Evolutionary conservation across 2,797 vertebrate species (phyloP).

Genomic region (Xiphophorus birchmanni): DNA sequence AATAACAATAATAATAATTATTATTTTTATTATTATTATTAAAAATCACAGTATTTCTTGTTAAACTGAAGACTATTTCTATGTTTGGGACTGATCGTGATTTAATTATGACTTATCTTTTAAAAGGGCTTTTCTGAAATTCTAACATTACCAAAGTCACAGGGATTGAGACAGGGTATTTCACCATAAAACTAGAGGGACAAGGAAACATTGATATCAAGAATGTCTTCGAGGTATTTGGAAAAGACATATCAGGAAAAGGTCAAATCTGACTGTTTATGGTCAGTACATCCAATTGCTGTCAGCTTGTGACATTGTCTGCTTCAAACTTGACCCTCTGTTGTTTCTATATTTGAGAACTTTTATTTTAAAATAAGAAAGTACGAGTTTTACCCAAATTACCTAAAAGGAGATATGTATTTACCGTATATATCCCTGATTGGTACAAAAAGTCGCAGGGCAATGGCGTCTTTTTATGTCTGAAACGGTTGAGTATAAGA

Average conservation of each 20-base stretch:
- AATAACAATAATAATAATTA: background rate
- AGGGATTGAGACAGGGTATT: too few relatives aligned
- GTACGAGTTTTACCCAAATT: background rate
- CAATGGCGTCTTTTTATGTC: background rate
- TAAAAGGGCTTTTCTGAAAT: background rate
- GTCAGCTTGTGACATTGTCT: background rate
- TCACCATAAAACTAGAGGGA: background rate
- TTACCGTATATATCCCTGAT: background rate
- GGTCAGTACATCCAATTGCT: background rate
- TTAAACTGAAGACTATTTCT: background rate
- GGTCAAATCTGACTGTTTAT: background rate
- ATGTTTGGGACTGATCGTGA: background rate
- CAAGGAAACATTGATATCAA: background rate
- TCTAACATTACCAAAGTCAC: background rate
- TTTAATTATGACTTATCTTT: background rate
- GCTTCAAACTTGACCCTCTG: background rate
- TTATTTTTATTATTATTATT: background rate
- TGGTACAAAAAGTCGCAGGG: background rate
- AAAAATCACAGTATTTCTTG: background rate
- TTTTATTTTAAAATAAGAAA: background rate
- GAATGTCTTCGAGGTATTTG: background rate
- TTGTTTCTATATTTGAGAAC: background rate
- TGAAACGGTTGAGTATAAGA: background rate
- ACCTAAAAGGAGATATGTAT: background rate
- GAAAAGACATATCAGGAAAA: background rate